These are phyloP conservation scores for Watsonalla binaria DNA, from an alignment of 2,888 invertebrate species.

Conservation along the genomic window DNA sequence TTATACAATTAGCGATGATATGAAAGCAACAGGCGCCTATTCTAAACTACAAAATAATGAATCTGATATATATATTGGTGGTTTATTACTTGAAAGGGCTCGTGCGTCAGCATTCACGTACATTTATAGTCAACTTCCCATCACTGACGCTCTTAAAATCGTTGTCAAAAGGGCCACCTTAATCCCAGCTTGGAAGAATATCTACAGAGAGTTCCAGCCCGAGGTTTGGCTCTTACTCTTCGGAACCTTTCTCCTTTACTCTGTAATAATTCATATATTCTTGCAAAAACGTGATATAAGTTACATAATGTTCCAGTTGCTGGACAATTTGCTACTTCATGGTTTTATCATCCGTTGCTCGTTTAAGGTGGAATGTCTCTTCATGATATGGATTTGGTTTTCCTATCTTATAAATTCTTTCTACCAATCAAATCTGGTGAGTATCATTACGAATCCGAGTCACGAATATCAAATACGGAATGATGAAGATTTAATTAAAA, in stretches of 20 bases:
- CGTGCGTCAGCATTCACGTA: neutral
- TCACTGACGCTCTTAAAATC: slow-evolving; percentile 23
- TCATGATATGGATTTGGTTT: slow-evolving; percentile 32
- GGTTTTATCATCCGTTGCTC: slow-evolving; percentile 20
- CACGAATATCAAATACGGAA: slow-evolving; percentile 33
- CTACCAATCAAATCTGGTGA: slow-evolving; percentile 35
- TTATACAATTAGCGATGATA: slow-evolving; percentile 8
- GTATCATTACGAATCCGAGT: slow-evolving; percentile 28
- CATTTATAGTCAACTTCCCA: neutral
- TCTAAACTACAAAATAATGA: slow-evolving; percentile 1
- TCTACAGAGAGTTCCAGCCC: slow-evolving; percentile 26
- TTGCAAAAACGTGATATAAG: slow-evolving; percentile 16
- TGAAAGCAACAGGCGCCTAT: slow-evolving; percentile 16
- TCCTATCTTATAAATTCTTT: slow-evolving; percentile 30
- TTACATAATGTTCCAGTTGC: slow-evolving; percentile 21
- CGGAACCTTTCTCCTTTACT: slow-evolving; percentile 10
- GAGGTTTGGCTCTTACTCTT: slow-evolving; percentile 28
- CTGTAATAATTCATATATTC: neutral
- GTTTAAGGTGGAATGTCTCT: slow-evolving; percentile 19
- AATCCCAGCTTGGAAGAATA: slow-evolving; percentile 21
- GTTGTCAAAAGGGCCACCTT: slow-evolving; percentile 23
- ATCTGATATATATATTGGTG: slow-evolving; percentile 25
- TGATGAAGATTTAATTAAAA: slow-evolving; percentile 23
- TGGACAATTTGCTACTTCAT: slow-evolving; percentile 26
- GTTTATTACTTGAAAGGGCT: slow-evolving; percentile 16